Evolutionary conservation across 2,888 invertebrate species (phyloP).

Genomic region (Aleiodes testaceus): DNA sequence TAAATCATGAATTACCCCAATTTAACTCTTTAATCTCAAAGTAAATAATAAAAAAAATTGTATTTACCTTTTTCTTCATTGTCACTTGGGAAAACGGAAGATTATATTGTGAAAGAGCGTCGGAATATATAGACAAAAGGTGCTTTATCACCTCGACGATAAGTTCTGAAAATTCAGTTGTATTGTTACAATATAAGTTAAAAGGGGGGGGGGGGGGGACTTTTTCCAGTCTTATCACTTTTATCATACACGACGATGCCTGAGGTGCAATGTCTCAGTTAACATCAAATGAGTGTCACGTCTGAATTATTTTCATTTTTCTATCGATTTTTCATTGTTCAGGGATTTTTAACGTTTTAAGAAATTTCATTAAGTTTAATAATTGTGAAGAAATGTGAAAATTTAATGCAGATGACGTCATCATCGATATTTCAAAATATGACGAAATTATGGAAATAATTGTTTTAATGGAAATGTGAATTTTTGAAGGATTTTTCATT

Average conservation of each 20-base stretch:
- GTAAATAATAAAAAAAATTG: too few relatives aligned
- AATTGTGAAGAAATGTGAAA: constrained; percentile 14
- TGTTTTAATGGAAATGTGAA: not conserved
- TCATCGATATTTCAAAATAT: not conserved
- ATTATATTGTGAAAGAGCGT: not conserved
- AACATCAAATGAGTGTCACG: constrained; percentile 12
- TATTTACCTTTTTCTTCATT: too few relatives aligned
- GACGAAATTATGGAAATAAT: not conserved
- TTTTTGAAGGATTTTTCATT: too few relatives aligned
- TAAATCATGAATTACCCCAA: too few relatives aligned
- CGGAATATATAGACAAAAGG: not conserved
- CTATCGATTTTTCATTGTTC: too few relatives aligned
- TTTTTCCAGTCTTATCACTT: constrained; percentile 52
- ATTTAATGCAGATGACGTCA: constrained; percentile 2
- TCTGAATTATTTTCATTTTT: not conserved
- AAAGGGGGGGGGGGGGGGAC: constrained; percentile 34
- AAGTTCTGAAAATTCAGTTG: constrained; percentile 36
- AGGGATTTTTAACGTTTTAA: too few relatives aligned
- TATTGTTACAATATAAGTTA: constrained; percentile 36
- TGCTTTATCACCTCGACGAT: constrained; percentile 35
- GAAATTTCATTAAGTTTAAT: too few relatives aligned
- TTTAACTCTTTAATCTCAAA: too few relatives aligned
- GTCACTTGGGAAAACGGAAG: not conserved
- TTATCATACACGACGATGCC: constrained; percentile 32
- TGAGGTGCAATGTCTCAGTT: constrained; percentile 51